A percentile compares a stretch with the other conserved stretches of the same genome.
phyloP scores from a whole-genome alignment of 2,888 invertebrate species.

The Limulus polyphemus region DNA sequence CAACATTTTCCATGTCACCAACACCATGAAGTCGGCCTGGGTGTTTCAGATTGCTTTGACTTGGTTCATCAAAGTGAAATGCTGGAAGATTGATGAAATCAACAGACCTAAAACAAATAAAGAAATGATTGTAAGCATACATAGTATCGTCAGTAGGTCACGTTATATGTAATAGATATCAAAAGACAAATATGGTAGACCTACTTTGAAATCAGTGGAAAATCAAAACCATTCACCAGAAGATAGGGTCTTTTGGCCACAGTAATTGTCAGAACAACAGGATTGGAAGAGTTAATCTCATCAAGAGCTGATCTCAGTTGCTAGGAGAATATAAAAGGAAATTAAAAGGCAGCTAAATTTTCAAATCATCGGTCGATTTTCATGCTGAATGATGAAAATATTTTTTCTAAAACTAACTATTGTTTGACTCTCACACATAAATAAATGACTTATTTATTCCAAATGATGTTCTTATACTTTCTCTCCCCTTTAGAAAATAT shows the following conservation, averaged over 20 bases:
- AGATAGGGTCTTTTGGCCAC: constrained; percentile 10
- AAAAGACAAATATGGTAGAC: background rate
- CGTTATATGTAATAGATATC: background rate
- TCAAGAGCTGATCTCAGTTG: background rate
- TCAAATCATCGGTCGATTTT: too few relatives aligned
- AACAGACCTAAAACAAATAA: constrained; percentile 5
- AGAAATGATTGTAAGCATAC: background rate
- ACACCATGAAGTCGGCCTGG: constrained; percentile 18
- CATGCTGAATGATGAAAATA: too few relatives aligned
- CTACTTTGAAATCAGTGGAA: constrained; percentile 15
- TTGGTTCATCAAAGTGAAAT: constrained; percentile 13
- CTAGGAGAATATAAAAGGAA: background rate
- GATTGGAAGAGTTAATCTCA: background rate
- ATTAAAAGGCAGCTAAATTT: too few relatives aligned
- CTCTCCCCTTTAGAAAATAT: too few relatives aligned
- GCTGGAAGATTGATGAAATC: constrained; percentile 20
- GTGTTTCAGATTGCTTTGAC: constrained; percentile 5
- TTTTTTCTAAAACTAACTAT: too few relatives aligned
- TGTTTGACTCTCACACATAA: too few relatives aligned
- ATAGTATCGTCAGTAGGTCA: background rate
- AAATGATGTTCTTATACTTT: too few relatives aligned
- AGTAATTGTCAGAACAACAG: constrained; percentile 7
- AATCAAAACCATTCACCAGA: constrained; percentile 14
- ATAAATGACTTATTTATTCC: too few relatives aligned
- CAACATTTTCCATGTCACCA: constrained; percentile 19